These are phyloP conservation scores for Brotula barbata DNA, from an alignment of 2,797 vertebrate species.

Conservation along the genomic window DNA sequence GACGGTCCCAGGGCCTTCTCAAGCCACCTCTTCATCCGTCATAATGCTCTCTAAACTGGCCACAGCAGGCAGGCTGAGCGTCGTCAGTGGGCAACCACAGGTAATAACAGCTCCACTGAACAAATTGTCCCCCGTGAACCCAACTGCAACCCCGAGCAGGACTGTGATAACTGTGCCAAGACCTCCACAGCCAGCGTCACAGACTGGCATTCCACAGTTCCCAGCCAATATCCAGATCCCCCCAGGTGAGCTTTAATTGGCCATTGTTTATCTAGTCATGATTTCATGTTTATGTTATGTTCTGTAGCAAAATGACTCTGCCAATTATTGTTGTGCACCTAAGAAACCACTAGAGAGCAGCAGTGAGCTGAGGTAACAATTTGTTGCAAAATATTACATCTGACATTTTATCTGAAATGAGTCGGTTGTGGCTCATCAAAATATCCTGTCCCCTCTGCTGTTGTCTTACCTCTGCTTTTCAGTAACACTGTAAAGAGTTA, in stretches of 20 bases:
- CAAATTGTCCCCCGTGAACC: slow-evolving; percentile 48
- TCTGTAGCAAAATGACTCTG: too few relatives aligned
- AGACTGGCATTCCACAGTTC: slow-evolving; percentile 61
- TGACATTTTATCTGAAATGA: too few relatives aligned
- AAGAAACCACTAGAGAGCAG: too few relatives aligned
- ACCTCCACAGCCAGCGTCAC: slow-evolving; percentile 49
- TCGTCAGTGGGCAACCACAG: slow-evolving; percentile 13
- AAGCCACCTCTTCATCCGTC: slow-evolving; percentile 25
- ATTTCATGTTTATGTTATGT: too few relatives aligned
- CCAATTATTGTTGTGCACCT: too few relatives aligned
- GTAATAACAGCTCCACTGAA: slow-evolving; percentile 35
- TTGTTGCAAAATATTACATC: too few relatives aligned
- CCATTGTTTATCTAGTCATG: neutral
- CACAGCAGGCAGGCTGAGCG: slow-evolving; percentile 3
- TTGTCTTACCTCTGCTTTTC: too few relatives aligned
- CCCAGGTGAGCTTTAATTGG: slow-evolving; percentile 57
- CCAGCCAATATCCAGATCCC: slow-evolving; percentile 79
- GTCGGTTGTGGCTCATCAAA: too few relatives aligned
- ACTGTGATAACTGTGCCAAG: slow-evolving; percentile 71
- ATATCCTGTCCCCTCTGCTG: too few relatives aligned
- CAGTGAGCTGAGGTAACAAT: too few relatives aligned
- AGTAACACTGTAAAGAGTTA: too few relatives aligned
- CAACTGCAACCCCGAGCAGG: slow-evolving; percentile 37
- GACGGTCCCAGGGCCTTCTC: neutral
- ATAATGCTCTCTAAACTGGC: slow-evolving; percentile 44